phyloP scores from a whole-genome alignment of 2,797 vertebrate species.

The Steatocranus sp. region DNA sequence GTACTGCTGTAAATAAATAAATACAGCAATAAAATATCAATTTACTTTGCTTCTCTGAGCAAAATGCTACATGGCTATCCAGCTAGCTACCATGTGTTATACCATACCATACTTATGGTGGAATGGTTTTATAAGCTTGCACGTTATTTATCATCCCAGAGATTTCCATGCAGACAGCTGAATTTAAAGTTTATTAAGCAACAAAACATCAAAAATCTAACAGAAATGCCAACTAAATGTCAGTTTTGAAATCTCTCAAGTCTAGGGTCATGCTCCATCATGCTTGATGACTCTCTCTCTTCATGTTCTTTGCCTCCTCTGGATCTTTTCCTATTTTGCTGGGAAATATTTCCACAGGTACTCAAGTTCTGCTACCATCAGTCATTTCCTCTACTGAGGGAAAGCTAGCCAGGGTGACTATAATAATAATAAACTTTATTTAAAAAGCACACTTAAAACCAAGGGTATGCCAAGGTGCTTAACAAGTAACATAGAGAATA shows the following conservation, averaged over 20 bases:
- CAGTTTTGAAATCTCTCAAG: not conserved
- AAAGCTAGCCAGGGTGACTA: accelerated
- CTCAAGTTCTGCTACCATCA: not conserved
- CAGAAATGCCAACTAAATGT: not conserved
- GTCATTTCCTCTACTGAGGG: not conserved
- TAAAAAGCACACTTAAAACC: not conserved
- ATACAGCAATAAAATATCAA: not conserved
- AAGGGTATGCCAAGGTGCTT: not conserved
- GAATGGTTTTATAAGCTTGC: not conserved
- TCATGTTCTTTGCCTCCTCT: not conserved
- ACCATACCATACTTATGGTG: not conserved
- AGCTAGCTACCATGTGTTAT: not conserved
- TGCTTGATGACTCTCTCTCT: not conserved
- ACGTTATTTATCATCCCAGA: not conserved
- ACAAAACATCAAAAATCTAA: not conserved
- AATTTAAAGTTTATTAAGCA: not conserved
- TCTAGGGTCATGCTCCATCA: not conserved
- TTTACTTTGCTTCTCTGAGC: not conserved
- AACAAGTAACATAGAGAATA: not conserved
- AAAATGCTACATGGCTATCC: not conserved
- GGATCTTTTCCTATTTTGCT: not conserved
- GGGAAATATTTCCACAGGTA: not conserved
- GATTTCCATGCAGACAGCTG: not conserved
- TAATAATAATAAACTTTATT: not conserved
- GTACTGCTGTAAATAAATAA: accelerated